phyloP scores from a whole-genome alignment of 2,113 vertebrate genomes.

The Empidonax traillii region DNA sequence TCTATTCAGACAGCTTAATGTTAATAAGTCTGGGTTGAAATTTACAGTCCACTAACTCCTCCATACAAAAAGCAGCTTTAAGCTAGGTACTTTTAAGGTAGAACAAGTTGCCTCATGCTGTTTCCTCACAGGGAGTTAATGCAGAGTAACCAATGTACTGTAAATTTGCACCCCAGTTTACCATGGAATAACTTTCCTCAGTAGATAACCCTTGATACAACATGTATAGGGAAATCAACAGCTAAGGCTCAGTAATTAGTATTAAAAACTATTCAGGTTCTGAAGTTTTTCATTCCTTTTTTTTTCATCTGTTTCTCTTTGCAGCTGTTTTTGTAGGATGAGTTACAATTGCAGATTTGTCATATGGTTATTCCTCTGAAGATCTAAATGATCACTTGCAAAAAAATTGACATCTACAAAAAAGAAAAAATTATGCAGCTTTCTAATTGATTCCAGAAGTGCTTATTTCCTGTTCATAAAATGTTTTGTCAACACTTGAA shows the following conservation, averaged over 20 bases:
- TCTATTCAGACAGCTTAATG: conserved; percentile 35
- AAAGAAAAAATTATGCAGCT: not conserved
- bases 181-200: not conserved
- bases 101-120: conserved; percentile 53
- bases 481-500: not conserved
- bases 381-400: not conserved
- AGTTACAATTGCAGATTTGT: not conserved
- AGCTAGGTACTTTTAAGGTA: conserved; percentile 27
- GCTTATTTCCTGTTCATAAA: not conserved
- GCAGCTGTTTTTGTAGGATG: not conserved
- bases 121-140: conserved; percentile 64
- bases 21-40: conserved; percentile 44
- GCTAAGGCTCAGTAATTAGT: not conserved
- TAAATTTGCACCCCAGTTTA: conserved; percentile 56
- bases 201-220: not conserved
- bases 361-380: not conserved
- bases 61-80: conserved; percentile 29
- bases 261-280: not conserved
- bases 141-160: conserved; percentile 57
- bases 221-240: not conserved
- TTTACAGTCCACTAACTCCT: conserved; percentile 57
- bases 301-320: not conserved
- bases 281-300: not conserved
- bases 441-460: not conserved
- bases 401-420: not conserved